These are phyloP conservation scores for Rhizomys pruinosus DNA, from an alignment of 2,113 vertebrate genomes.

Conservation along the genomic window DNA sequence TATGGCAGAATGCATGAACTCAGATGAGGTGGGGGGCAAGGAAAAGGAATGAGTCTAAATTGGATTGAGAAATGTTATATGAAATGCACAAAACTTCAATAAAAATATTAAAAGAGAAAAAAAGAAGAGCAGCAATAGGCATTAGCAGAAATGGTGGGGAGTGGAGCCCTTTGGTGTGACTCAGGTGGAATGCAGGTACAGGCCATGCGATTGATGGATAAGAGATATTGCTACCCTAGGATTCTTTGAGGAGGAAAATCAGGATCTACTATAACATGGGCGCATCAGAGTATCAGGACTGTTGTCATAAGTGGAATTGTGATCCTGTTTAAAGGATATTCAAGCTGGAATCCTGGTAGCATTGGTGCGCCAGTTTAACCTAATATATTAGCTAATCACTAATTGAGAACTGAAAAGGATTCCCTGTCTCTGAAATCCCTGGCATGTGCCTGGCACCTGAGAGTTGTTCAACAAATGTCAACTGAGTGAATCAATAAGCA, in stretches of 20 bases:
- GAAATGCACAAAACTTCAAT: too few relatives aligned
- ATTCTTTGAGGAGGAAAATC: background rate
- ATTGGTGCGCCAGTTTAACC: background rate
- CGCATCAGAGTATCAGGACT: background rate
- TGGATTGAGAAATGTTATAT: too few relatives aligned
- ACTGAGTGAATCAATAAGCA: constrained; percentile 20
- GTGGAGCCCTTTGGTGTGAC: background rate
- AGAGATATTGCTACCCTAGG: accelerated
- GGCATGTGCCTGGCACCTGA: background rate
- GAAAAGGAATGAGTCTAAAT: too few relatives aligned
- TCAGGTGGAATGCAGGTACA: background rate
- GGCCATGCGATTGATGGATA: too few relatives aligned
- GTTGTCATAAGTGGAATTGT: background rate
- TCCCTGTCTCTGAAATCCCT: background rate
- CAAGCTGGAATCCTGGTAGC: background rate
- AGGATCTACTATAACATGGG: background rate
- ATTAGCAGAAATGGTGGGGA: background rate
- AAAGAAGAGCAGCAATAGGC: too few relatives aligned
- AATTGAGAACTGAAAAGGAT: background rate
- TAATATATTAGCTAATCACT: background rate
- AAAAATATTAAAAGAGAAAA: too few relatives aligned
- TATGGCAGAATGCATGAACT: too few relatives aligned
- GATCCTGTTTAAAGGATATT: background rate
- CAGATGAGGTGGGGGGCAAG: too few relatives aligned
- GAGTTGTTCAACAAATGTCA: constrained; percentile 31